These are phyloP conservation scores for Colius striatus DNA, from an alignment of 2,113 vertebrate species.

Conservation along the genomic window DNA sequence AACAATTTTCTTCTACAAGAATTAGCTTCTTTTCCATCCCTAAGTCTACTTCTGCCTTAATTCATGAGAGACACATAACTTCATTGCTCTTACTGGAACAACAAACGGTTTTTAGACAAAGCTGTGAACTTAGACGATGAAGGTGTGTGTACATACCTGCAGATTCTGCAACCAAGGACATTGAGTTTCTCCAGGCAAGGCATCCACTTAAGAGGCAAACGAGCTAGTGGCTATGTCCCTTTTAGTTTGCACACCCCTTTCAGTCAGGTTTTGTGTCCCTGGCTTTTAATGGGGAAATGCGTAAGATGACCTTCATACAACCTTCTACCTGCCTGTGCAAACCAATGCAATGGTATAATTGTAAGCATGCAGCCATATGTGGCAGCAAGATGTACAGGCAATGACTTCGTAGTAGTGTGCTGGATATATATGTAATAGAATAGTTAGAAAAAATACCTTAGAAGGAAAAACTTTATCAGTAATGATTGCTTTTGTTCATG, in stretches of 20 bases:
- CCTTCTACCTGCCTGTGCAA: neutral
- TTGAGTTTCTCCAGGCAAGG: neutral
- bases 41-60: neutral
- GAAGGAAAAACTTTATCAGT: neutral
- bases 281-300: neutral
- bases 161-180: neutral
- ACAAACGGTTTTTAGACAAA: neutral
- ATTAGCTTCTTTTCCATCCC: neutral
- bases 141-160: fast-evolving
- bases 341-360: neutral
- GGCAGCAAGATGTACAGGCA: neutral
- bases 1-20: neutral
- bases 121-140: neutral
- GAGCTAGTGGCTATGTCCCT: neutral
- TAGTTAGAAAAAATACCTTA: neutral
- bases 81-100: neutral
- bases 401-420: neutral
- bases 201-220: neutral
- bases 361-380: neutral
- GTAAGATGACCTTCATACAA: neutral
- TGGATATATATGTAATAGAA: neutral
- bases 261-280: neutral
- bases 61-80: neutral
- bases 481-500: neutral
- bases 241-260: neutral